A percentile compares a stretch with the other conserved stretches of the same genome.
Evolutionary conservation across 2,888 invertebrate genomes (phyloP).

Genomic region (Urechis unicinctus): DNA sequence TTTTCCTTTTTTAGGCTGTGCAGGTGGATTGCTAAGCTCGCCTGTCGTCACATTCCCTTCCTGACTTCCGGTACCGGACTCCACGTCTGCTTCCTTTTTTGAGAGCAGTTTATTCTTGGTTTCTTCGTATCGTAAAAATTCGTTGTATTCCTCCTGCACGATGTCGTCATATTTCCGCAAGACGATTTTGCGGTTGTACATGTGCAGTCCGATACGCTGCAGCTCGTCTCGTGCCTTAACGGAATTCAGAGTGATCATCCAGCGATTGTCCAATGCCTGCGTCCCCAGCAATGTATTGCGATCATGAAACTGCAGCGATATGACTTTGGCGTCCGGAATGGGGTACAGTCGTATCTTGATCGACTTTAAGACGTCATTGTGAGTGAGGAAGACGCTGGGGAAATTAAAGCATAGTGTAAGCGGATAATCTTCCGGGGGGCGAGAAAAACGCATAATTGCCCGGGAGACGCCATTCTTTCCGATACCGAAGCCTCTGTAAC

Average conservation of each 20-base stretch:
- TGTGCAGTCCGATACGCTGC: background rate
- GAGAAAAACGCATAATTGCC: conserved; percentile 7
- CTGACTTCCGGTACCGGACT: no score
- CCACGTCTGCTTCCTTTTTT: no score
- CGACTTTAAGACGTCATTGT: conserved; percentile 7
- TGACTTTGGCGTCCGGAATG: conserved; percentile 1
- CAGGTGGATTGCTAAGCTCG: no score
- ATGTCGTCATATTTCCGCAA: conserved; percentile 10
- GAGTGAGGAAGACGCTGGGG: conserved; percentile 9
- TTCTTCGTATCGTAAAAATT: conserved; percentile 7
- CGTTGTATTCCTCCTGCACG: conserved; percentile 10
- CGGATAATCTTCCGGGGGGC: conserved; percentile 1
- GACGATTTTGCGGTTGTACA: conserved; percentile 5
- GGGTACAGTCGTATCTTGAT: conserved; percentile 3
- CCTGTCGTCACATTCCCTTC: no score
- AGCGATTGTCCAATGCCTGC: conserved; percentile 8
- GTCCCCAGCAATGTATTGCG: conserved; percentile 11
- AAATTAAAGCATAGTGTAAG: conserved; percentile 8
- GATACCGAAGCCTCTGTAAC: no score
- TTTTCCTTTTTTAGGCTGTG: no score
- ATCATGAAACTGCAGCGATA: conserved; percentile 6
- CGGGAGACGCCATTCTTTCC: background rate
- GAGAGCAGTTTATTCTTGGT: conserved; percentile 2
- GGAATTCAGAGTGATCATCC: conserved; percentile 7
- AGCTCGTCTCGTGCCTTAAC: conserved; percentile 3